Conservation (phyloP, 2,797 vertebrate genomes). For the Scomberomorus guttatus region DNA sequence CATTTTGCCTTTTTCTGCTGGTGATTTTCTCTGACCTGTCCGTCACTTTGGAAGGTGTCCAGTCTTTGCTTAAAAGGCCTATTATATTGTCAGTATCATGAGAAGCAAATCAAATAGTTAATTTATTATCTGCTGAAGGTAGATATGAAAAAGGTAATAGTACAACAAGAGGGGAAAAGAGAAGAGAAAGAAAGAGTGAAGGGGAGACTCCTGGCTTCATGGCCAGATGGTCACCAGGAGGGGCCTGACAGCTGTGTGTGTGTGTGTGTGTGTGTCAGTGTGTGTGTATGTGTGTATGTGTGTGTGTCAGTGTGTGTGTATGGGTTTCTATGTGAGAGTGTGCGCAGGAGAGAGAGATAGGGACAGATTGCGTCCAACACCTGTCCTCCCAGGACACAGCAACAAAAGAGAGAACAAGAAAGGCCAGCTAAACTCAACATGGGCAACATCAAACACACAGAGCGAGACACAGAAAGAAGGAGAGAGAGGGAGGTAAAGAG, state of each 20-base stretch:
- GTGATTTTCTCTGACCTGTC: slow-evolving; percentile 13
- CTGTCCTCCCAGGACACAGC: slow-evolving; percentile 70
- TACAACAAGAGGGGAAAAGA: slow-evolving; percentile 33
- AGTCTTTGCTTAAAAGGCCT: not conserved
- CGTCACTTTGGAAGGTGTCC: slow-evolving; percentile 15
- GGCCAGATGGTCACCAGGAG: slow-evolving; percentile 86
- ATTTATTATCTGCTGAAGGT: slow-evolving; percentile 1
- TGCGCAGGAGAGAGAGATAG: not conserved
- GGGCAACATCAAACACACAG: slow-evolving; percentile 46
- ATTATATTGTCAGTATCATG: not conserved
- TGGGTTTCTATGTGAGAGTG: not conserved
- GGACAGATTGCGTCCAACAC: slow-evolving; percentile 76
- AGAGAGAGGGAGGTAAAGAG: not conserved
- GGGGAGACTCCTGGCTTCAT: slow-evolving; percentile 55
- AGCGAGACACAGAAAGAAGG: not conserved
- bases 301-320: slow-evolving; percentile 46
- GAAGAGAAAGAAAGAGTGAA: slow-evolving; percentile 24
- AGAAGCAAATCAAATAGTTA: not conserved
- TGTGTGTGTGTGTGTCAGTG: slow-evolving; percentile 48
- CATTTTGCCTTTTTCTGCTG: not conserved
- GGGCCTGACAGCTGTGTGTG: slow-evolving; percentile 78
- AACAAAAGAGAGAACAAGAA: slow-evolving; percentile 62
- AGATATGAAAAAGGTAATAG: slow-evolving; percentile 33
- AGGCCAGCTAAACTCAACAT: slow-evolving; percentile 30
- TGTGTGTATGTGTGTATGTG: slow-evolving; percentile 24